Base-by-base conservation (phyloP, 2,888 invertebrate genomes). In the Scaeva pyrastri region DNA sequence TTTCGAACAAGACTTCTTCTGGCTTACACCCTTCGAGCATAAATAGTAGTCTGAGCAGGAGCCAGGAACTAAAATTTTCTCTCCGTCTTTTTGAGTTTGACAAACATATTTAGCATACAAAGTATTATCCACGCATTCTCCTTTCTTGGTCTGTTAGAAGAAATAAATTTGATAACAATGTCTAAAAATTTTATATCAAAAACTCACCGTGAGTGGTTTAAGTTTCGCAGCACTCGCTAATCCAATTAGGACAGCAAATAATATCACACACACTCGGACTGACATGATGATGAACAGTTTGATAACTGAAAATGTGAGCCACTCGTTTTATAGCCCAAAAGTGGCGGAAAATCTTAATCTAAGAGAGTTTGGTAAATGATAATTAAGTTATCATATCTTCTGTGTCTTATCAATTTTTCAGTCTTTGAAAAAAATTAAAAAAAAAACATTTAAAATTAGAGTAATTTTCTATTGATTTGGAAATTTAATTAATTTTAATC, bases 31-130 rank as follows among this genome's bases (percentile, higher is more conserved):
- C 31, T 88, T 88, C 39, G 88, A 88, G 23, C 92, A 91, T 72
- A 89, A 89, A 39, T 90, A 91, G 88, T 89, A 91, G 50, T 89
- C 88, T 0, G 89, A 90, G 72, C 91, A 91, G 74, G 91, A 91
- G 14, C 92, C 92, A 1, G 91, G 92, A 3, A 91, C 91, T 6
- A 92, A 39, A 11, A 89, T 83, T 2, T 89, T 90, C 70, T 89
- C 90, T 7, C 91, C 92, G 58, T 91, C 76, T 1, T 62, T 8
- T 58, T 90, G 90, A 7, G 86, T 66, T 8, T 74, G 72, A 55
- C 91, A 91, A 1, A 91, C 79, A 66, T 79, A 91, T 36, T 89
- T 89, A 1, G 88, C 88, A 23, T 91, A 91, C 0, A 90, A 75
- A 2, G 86, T 70, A 19, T 89, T 90, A 58, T 91, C 89, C 7